Evolutionary conservation across 2,113 vertebrate genomes (phyloP).

Genomic region (Rhynchomys soricoides): DNA sequence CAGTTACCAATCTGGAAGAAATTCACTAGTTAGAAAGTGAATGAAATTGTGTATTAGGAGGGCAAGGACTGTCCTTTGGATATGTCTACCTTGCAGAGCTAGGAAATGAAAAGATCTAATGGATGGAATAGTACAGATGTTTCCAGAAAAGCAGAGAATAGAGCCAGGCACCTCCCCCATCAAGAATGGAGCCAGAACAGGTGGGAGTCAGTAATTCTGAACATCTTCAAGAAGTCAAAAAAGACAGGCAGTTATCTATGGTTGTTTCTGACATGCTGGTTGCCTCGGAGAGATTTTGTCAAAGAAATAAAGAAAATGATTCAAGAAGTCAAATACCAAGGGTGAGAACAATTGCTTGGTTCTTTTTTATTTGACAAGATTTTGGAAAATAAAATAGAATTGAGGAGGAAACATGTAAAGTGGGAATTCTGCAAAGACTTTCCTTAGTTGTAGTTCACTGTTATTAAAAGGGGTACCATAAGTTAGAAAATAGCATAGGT

Average conservation of each 20-base stretch:
- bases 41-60: not conserved
- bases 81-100: not conserved
- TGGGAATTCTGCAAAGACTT: slow-evolving; percentile 52
- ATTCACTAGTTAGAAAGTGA: not conserved
- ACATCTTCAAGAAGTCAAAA: not conserved
- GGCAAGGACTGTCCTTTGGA: not conserved
- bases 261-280: not conserved
- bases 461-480: slow-evolving; percentile 37
- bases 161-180: fast-evolving
- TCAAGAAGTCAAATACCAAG: slow-evolving; percentile 22
- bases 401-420: slow-evolving; percentile 16
- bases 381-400: slow-evolving; percentile 36
- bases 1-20: slow-evolving; percentile 25
- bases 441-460: slow-evolving; percentile 7
- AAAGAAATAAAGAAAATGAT: slow-evolving; percentile 44
- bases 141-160: not conserved
- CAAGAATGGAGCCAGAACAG: not conserved
- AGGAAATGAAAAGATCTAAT: not conserved
- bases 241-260: not conserved
- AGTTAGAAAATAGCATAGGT: slow-evolving; percentile 27
- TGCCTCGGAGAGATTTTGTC: slow-evolving; percentile 10
- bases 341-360: not conserved
- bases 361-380: slow-evolving; percentile 40
- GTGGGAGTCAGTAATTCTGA: not conserved
- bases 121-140: not conserved